Base-by-base conservation (phyloP, 2,888 invertebrate genomes). In the Ophion ventricosus region DNA sequence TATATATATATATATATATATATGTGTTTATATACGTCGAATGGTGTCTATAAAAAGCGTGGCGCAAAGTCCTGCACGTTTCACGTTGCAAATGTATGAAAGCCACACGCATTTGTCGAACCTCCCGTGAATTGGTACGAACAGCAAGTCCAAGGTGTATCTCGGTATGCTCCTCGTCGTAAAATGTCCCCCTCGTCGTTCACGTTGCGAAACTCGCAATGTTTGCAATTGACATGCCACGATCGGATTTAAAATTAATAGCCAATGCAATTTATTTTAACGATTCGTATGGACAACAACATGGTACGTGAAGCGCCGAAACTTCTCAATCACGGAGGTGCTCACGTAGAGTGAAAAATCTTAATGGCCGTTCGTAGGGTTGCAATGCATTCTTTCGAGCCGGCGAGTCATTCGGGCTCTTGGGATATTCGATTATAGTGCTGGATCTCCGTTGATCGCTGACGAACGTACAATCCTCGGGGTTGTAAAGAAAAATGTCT, bases 61-160 rank as follows among this genome's bases (percentile, higher is more conserved):
- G 4, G 49, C 56, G 35, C 43, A 49, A 40, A 40, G 69, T 17
- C 66, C 7, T 63, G 69, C 77, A 64, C 77, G 80, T 81, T 81
- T 70, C 72, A 29, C 82, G 66, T 79, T 29, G 79, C 26, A 73
- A 82, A 82, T 82, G 74, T 84, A 84, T 75, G 80, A 75, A 72
- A 63, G 66, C 54, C 72, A 72, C 72, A 72, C 66, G 64, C 78
- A 72, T 77, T 69, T 57, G 78, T 64, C 64, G 67, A 29, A 54
- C 61, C 35, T 26, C 26, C 25, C 49, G 75, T 23, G 20, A 40
- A 70, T 35, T 70, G 26, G 49, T 63, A 74, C 23, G n/a, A 61
- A 20, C 11, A 23, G 56, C 25, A 57, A 57, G 69, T 57, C 64
- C 69, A 56, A 40, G n/a, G 40, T 70, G 26, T 43, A 59, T 29